phyloP scores from a whole-genome alignment of 2,888 invertebrate genomes.

The Hirudinaria manillensis region DNA sequence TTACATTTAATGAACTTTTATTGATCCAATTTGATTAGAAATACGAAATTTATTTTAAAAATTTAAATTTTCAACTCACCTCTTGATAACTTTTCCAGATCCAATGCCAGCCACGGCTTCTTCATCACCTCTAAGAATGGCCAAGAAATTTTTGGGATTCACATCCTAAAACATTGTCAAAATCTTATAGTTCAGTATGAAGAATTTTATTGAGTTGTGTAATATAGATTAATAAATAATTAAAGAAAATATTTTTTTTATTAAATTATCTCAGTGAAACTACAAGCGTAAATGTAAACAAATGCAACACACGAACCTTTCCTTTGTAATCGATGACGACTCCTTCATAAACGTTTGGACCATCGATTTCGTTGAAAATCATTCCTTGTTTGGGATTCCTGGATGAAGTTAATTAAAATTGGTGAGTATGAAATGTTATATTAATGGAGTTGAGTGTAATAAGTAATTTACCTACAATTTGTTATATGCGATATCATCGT shows the following conservation, averaged over 20 bases:
- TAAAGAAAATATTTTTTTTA: too few species aligned
- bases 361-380: constrained; percentile 60
- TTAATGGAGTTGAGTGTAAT: too few species aligned
- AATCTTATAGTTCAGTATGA: neutral
- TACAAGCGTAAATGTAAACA: neutral
- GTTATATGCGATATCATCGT: constrained; percentile 61
- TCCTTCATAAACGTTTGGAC: constrained; percentile 60
- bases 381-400: constrained; percentile 60
- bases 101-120: constrained; percentile 56
- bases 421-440: constrained; percentile 30
- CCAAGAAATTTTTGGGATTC: constrained; percentile 59
- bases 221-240: too few species aligned
- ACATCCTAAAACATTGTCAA: constrained; percentile 53
- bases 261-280: too few species aligned
- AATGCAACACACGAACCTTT: constrained; percentile 51
- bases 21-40: neutral
- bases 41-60: neutral
- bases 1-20: neutral
- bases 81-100: constrained; percentile 55
- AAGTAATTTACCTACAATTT: constrained; percentile 50
- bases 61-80: constrained; percentile 42
- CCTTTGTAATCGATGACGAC: constrained; percentile 60
- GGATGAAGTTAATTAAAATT: neutral
- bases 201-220: too few species aligned
- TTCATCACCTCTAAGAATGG: constrained; percentile 59